phyloP scores from a whole-genome alignment of 2,797 vertebrate genomes.

The Chromobotia macracanthus region DNA sequence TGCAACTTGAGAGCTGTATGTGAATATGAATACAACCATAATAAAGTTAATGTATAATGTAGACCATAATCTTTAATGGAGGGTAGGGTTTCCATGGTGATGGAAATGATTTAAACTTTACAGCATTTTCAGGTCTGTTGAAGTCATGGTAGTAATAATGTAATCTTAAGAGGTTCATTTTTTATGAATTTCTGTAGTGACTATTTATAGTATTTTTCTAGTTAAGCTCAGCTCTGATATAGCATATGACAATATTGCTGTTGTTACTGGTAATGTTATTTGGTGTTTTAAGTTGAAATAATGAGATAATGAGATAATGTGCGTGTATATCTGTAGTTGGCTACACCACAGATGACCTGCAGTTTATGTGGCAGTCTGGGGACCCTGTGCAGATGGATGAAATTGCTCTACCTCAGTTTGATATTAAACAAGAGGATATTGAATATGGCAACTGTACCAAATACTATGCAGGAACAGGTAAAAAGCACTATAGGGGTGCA shows the following conservation, averaged over 20 bases:
- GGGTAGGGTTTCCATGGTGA: no score
- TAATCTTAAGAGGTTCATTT: no score
- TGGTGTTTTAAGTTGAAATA: no score
- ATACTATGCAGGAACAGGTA: slow-evolving; percentile 94
- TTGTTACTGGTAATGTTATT: slow-evolving; percentile 66
- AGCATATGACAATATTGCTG: background rate
- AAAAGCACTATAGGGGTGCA: slow-evolving; percentile 43
- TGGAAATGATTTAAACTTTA: no score
- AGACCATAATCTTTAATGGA: no score
- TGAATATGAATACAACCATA: slow-evolving; percentile 58
- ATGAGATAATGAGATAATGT: slow-evolving; percentile 68
- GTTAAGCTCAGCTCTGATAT: no score
- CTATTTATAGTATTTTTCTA: no score
- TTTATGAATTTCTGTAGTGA: no score
- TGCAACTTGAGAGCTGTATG: slow-evolving; percentile 99
- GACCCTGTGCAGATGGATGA: slow-evolving; percentile 96
- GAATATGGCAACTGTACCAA: slow-evolving; percentile 99
- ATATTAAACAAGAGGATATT: slow-evolving; percentile 96
- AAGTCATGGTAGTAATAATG: no score
- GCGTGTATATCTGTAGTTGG: slow-evolving; percentile 83
- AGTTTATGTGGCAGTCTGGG: slow-evolving; percentile 97
- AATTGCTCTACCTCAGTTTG: slow-evolving; percentile 96
- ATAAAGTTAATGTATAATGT: background rate
- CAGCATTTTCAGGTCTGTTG: no score
- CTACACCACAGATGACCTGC: slow-evolving; percentile 95